These are phyloP conservation scores for Tyrophagus putrescentiae DNA, from an alignment of 1,140 invertebrate genomes.

Conservation along the genomic window DNA sequence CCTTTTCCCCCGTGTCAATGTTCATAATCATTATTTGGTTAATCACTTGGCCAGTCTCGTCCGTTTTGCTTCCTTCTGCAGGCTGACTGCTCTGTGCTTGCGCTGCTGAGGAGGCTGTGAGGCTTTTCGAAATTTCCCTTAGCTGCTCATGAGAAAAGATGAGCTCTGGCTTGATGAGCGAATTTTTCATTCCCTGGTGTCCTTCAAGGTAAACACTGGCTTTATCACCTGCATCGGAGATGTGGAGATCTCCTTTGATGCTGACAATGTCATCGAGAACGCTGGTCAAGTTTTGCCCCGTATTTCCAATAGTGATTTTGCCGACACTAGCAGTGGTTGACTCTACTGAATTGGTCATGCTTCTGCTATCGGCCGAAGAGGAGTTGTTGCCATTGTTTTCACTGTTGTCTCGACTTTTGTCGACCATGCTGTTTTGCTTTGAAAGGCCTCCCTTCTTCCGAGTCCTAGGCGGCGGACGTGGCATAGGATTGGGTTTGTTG, in stretches of 20 bases:
- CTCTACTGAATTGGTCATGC: not conserved
- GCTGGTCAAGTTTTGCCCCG: constrained; percentile 10
- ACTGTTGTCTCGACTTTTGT: not conserved
- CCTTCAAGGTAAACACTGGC: constrained; percentile 14
- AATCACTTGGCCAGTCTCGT: constrained; percentile 32
- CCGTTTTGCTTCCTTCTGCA: not conserved
- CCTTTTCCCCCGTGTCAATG: constrained; percentile 75
- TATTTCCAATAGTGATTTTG: not conserved
- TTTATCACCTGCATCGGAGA: constrained; percentile 10
- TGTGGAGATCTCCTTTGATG: constrained; percentile 21
- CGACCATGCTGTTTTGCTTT: not conserved
- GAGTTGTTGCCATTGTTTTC: not conserved
- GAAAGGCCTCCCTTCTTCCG: constrained; percentile 6
- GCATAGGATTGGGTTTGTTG: not conserved
- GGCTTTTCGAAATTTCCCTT: not conserved
- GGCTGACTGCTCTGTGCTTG: not conserved
- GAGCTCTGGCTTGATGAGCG: not conserved
- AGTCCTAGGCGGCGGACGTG: constrained; percentile 8
- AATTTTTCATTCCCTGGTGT: not conserved
- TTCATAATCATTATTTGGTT: constrained; percentile 83
- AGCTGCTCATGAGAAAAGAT: constrained; percentile 10
- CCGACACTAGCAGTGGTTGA: not conserved
- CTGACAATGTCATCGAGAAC: constrained; percentile 22
- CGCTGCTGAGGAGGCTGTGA: not conserved
- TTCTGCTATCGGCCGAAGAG: constrained; percentile 9